These are phyloP conservation scores for Coenobita brevimanus DNA, from an alignment of 1,140 invertebrate species.

Conservation along the genomic window DNA sequence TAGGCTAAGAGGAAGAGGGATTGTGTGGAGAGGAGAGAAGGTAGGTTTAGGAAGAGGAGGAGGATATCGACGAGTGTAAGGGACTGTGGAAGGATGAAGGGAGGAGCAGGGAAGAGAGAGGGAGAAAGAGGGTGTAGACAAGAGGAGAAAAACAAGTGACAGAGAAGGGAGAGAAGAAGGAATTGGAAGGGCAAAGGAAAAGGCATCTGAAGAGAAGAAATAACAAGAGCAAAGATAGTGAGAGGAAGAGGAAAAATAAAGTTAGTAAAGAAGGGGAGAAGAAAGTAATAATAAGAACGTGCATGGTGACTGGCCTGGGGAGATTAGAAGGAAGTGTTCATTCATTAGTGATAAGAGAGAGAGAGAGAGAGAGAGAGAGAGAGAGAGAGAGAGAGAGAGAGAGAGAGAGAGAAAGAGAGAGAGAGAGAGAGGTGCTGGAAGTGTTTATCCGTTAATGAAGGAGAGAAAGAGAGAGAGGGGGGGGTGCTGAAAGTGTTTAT, in stretches of 20 bases:
- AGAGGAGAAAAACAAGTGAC: not conserved
- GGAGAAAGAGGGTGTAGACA: not conserved
- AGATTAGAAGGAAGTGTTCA: not conserved
- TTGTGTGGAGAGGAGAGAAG: no score
- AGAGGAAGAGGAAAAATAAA: not conserved
- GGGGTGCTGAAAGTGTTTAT: not conserved
- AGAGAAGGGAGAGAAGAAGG: not conserved
- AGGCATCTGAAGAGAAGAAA: not conserved
- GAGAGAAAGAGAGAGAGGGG: constrained; percentile 1
- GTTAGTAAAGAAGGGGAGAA: not conserved
- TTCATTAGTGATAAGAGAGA: not conserved
- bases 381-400: not conserved
- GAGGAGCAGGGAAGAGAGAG: not conserved
- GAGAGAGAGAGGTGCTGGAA: not conserved
- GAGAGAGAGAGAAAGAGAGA: not conserved
- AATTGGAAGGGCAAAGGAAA: not conserved
- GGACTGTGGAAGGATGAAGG: not conserved
- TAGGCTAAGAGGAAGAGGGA: no score
- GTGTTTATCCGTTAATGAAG: not conserved
- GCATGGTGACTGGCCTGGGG: no score
- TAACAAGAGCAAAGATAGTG: not conserved
- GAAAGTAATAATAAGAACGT: no score
- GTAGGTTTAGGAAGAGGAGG: no score
- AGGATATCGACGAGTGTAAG: no score
- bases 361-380: not conserved